These are phyloP conservation scores for Aphelenchoides avenae DNA, from an alignment of 1,140 invertebrate genomes.

Conservation along the genomic window DNA sequence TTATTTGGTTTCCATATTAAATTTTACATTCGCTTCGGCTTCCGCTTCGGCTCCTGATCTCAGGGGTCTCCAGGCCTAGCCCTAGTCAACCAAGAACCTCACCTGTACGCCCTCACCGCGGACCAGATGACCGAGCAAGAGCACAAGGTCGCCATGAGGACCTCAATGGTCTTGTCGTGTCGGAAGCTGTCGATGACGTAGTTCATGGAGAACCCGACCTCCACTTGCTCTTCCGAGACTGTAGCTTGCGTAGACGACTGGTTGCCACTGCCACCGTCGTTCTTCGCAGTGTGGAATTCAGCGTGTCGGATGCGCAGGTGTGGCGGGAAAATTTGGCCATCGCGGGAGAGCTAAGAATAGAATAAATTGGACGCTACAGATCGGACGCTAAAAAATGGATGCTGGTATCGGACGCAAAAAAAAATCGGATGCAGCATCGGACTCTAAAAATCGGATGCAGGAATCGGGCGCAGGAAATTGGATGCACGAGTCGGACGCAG, in stretches of 20 bases:
- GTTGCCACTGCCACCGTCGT: neutral
- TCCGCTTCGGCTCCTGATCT: too few species aligned
- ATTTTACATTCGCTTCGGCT: too few species aligned
- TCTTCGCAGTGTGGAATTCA: constrained; percentile 23
- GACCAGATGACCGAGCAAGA: constrained; percentile 50
- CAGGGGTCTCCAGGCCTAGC: too few species aligned
- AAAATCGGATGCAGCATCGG: too few species aligned
- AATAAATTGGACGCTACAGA: neutral
- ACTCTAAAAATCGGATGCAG: too few species aligned
- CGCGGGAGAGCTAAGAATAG: constrained; percentile 32
- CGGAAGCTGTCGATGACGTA: constrained; percentile 42
- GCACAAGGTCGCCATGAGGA: constrained; percentile 57
- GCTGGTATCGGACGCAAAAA: constrained; percentile 7
- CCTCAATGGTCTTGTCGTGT: constrained; percentile 56
- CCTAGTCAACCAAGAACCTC: too few species aligned
- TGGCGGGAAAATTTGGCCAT: constrained; percentile 62
- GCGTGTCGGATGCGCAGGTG: constrained; percentile 60
- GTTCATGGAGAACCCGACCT: constrained; percentile 22
- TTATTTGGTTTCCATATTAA: too few species aligned
- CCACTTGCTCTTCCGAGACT: neutral
- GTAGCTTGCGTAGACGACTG: neutral
- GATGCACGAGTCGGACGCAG: constrained; percentile 1
- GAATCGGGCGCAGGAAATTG: too few species aligned
- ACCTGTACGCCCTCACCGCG: constrained; percentile 52
- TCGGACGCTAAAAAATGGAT: constrained; percentile 4